These are phyloP conservation scores for Syrphus vitripennis DNA, from an alignment of 2,888 invertebrate species.

Conservation along the genomic window DNA sequence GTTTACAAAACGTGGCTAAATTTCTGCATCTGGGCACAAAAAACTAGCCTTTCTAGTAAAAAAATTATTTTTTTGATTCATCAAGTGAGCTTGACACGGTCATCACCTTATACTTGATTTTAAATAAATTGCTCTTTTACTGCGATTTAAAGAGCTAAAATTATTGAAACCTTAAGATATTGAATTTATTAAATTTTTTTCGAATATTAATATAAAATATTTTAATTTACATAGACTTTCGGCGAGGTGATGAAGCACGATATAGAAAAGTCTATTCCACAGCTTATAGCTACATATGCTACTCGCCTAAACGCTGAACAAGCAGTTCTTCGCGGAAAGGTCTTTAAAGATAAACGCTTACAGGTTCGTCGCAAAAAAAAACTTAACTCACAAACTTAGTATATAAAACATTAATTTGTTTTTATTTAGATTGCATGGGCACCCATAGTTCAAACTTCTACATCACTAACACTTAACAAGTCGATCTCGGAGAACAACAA, in stretches of 20 bases:
- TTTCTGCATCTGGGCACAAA: too few relatives aligned
- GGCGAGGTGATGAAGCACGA: conserved; percentile 93
- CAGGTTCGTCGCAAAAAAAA: conserved; percentile 83
- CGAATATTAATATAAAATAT: neutral
- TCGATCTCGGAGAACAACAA: conserved; percentile 62
- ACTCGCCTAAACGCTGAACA: conserved; percentile 81
- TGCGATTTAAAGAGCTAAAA: too few relatives aligned
- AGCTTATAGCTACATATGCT: conserved; percentile 79
- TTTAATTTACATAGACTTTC: conserved; percentile 86
- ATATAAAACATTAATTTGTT: neutral
- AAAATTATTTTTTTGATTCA: too few relatives aligned
- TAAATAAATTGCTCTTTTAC: too few relatives aligned
- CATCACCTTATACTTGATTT: too few relatives aligned
- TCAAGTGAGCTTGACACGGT: too few relatives aligned
- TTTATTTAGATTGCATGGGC: conserved; percentile 60
- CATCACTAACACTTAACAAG: conserved; percentile 62
- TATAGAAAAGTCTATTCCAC: conserved; percentile 87
- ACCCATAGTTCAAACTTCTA: conserved; percentile 42
- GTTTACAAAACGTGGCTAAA: too few relatives aligned
- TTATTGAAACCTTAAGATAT: too few relatives aligned
- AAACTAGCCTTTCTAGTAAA: too few relatives aligned
- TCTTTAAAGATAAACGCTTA: conserved; percentile 89
- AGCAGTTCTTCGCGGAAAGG: conserved; percentile 80
- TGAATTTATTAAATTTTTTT: too few relatives aligned
- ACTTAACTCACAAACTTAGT: neutral